Evolutionary conservation across 2,888 invertebrate genomes (phyloP).

Genomic region (Morpho helenor): DNA sequence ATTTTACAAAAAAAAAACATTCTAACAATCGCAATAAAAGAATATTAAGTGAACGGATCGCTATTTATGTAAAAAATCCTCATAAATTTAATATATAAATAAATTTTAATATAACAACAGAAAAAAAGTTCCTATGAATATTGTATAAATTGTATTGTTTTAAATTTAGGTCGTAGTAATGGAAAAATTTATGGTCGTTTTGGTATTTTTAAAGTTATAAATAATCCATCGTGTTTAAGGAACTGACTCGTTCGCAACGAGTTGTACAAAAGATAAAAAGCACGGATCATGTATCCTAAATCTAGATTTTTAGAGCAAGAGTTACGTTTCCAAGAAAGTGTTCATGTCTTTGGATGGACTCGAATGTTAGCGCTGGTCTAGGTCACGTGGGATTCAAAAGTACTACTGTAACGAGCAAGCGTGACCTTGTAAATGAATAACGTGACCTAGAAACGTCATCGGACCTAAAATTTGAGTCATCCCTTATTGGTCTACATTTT

Average conservation of each 20-base stretch:
- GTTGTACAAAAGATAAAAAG: conserved; percentile 67
- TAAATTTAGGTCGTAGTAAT: conserved; percentile 78
- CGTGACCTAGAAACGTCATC: neutral
- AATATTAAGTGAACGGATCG: conserved; percentile 71
- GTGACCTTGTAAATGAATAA: too few relatives aligned
- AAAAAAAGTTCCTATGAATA: conserved; percentile 78
- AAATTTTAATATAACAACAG: conserved; percentile 77
- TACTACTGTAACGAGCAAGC: neutral
- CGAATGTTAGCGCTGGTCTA: neutral
- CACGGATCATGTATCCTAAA: conserved; percentile 77
- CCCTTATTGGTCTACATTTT: conserved; percentile 38
- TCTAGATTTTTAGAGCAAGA: conserved; percentile 72
- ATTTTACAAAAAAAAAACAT: conserved; percentile 43
- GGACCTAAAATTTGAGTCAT: conserved; percentile 4
- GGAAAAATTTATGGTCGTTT: conserved; percentile 76
- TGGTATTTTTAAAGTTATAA: conserved; percentile 77
- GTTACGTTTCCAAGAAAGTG: conserved; percentile 77
- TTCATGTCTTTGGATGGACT: conserved; percentile 45
- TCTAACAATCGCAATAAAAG: conserved; percentile 40
- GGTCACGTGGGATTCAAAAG: neutral
- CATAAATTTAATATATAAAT: conserved; percentile 70
- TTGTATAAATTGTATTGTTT: conserved; percentile 78
- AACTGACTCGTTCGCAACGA: conserved; percentile 52
- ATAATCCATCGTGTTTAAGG: conserved; percentile 63
- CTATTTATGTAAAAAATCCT: conserved; percentile 77